phyloP scores from a whole-genome alignment of 2,797 vertebrate species.

The Hypotaenidia okinawae region DNA sequence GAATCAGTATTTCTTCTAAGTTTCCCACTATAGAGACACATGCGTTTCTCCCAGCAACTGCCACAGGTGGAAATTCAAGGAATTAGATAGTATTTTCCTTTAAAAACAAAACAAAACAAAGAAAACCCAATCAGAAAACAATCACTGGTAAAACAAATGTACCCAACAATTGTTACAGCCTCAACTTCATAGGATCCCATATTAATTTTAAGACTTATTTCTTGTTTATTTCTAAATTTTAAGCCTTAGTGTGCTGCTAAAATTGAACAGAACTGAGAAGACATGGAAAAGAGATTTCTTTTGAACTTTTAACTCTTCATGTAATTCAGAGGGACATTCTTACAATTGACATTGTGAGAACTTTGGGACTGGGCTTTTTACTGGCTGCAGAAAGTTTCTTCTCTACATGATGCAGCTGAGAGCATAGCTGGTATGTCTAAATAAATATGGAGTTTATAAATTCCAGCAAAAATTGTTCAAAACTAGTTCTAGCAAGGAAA shows the following conservation, averaged over 20 bases:
- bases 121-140: neutral
- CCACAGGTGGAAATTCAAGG: neutral
- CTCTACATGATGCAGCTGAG: neutral
- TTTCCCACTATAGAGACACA: neutral
- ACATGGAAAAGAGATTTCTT: neutral
- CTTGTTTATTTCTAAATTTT: neutral
- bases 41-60: neutral
- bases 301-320: neutral
- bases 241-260: neutral
- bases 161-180: neutral
- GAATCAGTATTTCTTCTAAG: constrained; percentile 5
- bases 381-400: neutral
- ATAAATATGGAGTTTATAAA: neutral
- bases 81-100: too few relatives aligned
- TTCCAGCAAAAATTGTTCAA: neutral
- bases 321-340: neutral
- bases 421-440: neutral
- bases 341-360: neutral
- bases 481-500: neutral
- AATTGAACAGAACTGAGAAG: neutral
- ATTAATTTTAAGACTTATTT: neutral
- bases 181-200: neutral
- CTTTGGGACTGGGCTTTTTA: neutral
- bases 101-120: too few relatives aligned
- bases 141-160: neutral